Evolutionary conservation across 2,797 vertebrate species (phyloP).

Genomic region (Silurus lanzhouensis): DNA sequence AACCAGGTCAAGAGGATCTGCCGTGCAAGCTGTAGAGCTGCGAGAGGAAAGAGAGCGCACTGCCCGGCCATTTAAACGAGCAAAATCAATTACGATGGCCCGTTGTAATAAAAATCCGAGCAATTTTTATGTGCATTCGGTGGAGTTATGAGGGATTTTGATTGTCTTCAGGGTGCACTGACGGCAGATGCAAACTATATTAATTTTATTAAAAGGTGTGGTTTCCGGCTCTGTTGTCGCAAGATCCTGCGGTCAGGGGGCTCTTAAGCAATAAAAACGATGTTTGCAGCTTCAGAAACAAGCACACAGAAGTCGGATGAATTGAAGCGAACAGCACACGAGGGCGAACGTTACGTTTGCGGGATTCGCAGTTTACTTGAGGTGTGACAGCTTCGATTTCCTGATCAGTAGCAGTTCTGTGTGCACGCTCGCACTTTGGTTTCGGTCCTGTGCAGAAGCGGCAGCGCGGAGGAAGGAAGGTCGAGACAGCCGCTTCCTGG

Average conservation of each 20-base stretch:
- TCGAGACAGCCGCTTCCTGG: conserved; percentile 16
- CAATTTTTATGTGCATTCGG: neutral
- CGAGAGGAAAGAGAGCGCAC: neutral
- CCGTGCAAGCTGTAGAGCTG: neutral
- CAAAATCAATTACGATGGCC: no score
- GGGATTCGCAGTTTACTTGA: conserved; percentile 17
- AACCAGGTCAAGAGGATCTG: conserved; percentile 18
- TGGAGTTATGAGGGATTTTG: neutral
- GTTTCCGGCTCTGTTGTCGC: neutral
- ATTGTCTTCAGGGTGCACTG: neutral
- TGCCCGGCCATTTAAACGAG: neutral
- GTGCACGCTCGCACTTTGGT: neutral
- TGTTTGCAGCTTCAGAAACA: no score
- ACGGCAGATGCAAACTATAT: no score
- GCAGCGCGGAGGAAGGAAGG: neutral
- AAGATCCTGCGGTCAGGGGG: neutral
- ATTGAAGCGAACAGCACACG: neutral
- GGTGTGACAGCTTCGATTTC: conserved; percentile 9
- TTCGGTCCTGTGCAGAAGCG: conserved; percentile 11
- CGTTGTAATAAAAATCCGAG: no score
- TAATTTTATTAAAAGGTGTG: neutral
- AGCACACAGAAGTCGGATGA: no score
- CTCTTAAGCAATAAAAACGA: no score
- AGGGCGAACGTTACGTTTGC: neutral
- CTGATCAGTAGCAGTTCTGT: conserved; percentile 15